A percentile compares a stretch with the other conserved stretches of the same genome.
phyloP scores from a whole-genome alignment of 2,113 vertebrate genomes.

The Paraplagusia blochii region DNA sequence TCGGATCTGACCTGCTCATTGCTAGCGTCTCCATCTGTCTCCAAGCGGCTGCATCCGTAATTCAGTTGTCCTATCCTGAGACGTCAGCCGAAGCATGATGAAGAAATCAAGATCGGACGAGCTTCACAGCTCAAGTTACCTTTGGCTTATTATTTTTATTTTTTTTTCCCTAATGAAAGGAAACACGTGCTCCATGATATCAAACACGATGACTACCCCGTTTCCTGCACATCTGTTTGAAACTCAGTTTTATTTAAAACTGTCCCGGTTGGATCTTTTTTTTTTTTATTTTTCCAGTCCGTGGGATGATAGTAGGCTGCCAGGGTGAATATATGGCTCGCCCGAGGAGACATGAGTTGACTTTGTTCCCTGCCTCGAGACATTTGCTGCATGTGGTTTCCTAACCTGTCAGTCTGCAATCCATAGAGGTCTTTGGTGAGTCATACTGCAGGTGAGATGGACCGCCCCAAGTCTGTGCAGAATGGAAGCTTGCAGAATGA shows the following conservation, averaged over 20 bases:
- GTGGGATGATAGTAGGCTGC: conserved; percentile 29
- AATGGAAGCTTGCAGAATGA: conserved; percentile 31
- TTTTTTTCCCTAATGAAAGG: neutral
- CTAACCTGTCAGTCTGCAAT: conserved; percentile 71
- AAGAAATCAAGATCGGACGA: conserved; percentile 15
- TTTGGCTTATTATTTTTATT: no score
- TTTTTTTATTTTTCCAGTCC: conserved; percentile 15
- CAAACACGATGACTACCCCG: conserved; percentile 34
- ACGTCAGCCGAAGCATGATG: neutral
- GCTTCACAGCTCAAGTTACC: conserved; percentile 1
- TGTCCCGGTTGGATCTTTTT: no score
- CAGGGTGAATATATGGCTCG: conserved; percentile 33
- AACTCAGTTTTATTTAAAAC: conserved; percentile 7
- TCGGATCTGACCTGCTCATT: conserved; percentile 41
- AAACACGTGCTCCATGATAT: conserved; percentile 10
- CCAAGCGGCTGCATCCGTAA: conserved; percentile 43
- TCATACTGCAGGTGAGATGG: conserved; percentile 53
- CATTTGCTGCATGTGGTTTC: conserved; percentile 52
- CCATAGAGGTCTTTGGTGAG: conserved; percentile 56
- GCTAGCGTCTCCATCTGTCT: conserved; percentile 46
- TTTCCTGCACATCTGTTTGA: conserved; percentile 28
- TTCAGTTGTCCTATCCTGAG: conserved; percentile 48
- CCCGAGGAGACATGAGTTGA: conserved; percentile 56
- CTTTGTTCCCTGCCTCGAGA: conserved; percentile 53
- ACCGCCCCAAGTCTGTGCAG: conserved; percentile 45